A percentile compares a stretch with the other conserved stretches of the same genome.
phyloP scores from a whole-genome alignment of 2,888 invertebrate genomes.

The Chymomyza amoena region DNA sequence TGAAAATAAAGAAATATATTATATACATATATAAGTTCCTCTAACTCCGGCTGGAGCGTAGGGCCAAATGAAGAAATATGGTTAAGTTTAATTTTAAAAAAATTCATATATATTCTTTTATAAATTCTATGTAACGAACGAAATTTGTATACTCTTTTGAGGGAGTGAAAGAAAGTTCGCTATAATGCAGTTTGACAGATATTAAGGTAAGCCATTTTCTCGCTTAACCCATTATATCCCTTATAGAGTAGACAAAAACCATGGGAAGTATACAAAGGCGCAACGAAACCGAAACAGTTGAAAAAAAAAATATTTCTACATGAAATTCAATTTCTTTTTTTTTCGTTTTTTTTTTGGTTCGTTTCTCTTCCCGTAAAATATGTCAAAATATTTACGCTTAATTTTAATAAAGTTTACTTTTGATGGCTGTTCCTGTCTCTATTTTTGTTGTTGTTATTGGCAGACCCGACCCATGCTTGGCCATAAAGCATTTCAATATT shows the following conservation, averaged over 20 bases:
- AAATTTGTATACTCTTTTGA: too few relatives aligned
- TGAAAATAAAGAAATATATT: too few relatives aligned
- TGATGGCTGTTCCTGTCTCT: slow-evolving; percentile 25
- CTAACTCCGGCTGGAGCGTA: too few relatives aligned
- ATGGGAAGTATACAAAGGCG: background rate
- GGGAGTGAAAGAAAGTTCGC: too few relatives aligned
- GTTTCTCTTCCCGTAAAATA: slow-evolving; percentile 27
- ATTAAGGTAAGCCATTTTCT: too few relatives aligned
- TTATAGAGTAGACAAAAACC: background rate
- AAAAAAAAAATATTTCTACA: background rate
- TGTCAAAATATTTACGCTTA: slow-evolving; percentile 70
- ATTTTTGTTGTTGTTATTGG: background rate
- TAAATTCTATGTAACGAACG: too few relatives aligned
- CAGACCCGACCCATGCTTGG: background rate
- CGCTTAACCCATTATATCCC: too few relatives aligned
- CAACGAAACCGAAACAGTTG: background rate
- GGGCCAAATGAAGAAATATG: too few relatives aligned
- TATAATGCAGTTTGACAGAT: too few relatives aligned
- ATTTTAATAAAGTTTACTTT: slow-evolving; percentile 72
- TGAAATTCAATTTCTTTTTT: background rate
- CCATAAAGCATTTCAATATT: slow-evolving; percentile 38
- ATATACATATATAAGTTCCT: too few relatives aligned
- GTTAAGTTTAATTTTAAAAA: too few relatives aligned
- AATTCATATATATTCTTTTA: too few relatives aligned
- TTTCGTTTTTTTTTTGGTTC: background rate